Base-by-base conservation (phyloP, 2,888 invertebrate species). In the Cataglyphis cursor region DNA sequence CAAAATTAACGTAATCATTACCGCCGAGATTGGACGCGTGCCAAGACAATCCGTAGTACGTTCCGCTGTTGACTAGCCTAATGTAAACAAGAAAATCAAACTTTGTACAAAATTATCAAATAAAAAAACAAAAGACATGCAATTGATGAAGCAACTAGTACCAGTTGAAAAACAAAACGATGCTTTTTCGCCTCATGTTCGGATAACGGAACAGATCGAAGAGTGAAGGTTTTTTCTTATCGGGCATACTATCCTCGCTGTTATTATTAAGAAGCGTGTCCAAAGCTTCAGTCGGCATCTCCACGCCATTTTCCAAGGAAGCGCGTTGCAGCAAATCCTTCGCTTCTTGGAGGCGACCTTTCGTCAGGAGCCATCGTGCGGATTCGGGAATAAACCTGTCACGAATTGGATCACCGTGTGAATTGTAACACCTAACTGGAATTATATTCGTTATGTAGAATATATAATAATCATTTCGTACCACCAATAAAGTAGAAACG, bases 41-140 rank as follows among this genome's bases (percentile, higher is more conserved):
- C 96, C 97, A 97, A 0, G 97, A 97, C 9, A 98, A 95, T 0
- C 97, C 97, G 91, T 97, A 97, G 94, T 97, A 98, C 10, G 97
- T 97, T 83, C 97, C 97, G 90, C 97, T 97, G 92, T 97, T 97
- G 24, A 97, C 97, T 93, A 97, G 96, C 96, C 96, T 96, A 90
- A 51, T n/a, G 87, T 83, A 72, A 84, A 81, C 24, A 31, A 28
- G 31, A 70, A 65, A 82, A 35, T 31, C 9, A 31, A 41, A 78
- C 24, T 76, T 41, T 28, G 3, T 12, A 21, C 0, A 82, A 15
- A 70, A 54, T 10, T 35, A 48, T 75, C 6, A 41, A 28, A 15
- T 10, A 31, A 61, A 28, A 51, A 86, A 35, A 21, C 21, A n/a
- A 41, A 59, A 54, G 21, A 10, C 6, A 31, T n/a, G 0, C 8